Evolutionary conservation across 2,113 vertebrate species (phyloP), one percentile per base, ranked within the genome.

Genomic region (Cyprichromis sp.): DNA sequence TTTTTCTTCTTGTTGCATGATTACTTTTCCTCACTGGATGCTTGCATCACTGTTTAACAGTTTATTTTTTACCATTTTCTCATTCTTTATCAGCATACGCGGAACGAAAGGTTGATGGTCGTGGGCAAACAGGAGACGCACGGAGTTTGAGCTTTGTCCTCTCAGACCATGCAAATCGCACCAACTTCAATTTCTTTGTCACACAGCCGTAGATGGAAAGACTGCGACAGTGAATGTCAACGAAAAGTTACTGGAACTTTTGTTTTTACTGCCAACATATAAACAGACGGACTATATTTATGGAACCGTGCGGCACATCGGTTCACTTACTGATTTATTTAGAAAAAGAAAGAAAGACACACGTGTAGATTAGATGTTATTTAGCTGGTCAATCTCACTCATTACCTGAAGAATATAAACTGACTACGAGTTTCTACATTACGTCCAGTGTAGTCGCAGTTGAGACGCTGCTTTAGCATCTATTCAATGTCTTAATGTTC

Each of bases 381-480:
- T 52, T 5, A 50, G 73, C 26, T 12, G 16, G 26, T 9, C 26
- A 50, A 52, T n/a, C 40, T 78, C 10, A 8, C 16, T 78, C 4
- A 8, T 19, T 50, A 78, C 71, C 10, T 26, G 24, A 17, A 50
- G 71, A 50, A 19, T 29, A 78, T 19, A 50, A 78, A 50, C 24
- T 19, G 14, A 50, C 9, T 31, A 31, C 9, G 5, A 73, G 1
- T 17, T 76, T 76, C 71, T 31, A 78, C 42, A 78, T 78, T 47
- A 78, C 0, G 1, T 4, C 9, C 16, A 47, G 24, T 47, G 24
- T 47, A 9, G 10, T 38, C 10, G 97, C 98, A 97, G 97, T 97
- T 68, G 4, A 71, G 73, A 19, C 4, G 2, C 40, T 42, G 50
- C 34, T 53, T 54, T 21, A 40, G 9, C 8, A 8, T 71, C 17